Evolutionary conservation across 53 echinoderm and acorn worm species (phyloP).

Genomic region (Arbacia lixula): DNA sequence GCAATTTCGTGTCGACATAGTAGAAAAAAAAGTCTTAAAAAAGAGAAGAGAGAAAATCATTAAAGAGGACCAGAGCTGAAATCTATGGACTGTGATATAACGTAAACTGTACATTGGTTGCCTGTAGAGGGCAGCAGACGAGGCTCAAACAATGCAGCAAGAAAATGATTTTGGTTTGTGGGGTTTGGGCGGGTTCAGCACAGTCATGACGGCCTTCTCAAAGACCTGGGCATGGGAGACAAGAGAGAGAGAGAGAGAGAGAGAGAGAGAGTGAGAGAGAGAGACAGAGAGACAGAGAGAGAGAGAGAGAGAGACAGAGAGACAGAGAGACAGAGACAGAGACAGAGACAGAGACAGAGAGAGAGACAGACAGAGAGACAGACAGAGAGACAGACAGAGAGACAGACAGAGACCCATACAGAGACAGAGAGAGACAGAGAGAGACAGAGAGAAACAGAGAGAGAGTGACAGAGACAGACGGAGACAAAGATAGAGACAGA

Average conservation of each 20-base stretch:
- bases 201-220: constrained; percentile 82
- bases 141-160: constrained; percentile 44
- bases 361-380: too few relatives aligned
- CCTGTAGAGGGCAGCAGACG: constrained; percentile 7
- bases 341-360: too few relatives aligned
- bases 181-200: constrained; percentile 66
- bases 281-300: background rate
- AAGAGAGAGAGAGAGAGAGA: background rate
- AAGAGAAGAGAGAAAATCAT: too few relatives aligned
- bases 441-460: too few relatives aligned
- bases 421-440: too few relatives aligned
- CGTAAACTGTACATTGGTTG: constrained; percentile 13
- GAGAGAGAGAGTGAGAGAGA: background rate
- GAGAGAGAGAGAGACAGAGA: background rate
- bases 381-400: too few relatives aligned
- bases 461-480: too few relatives aligned
- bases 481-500: too few relatives aligned
- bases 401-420: too few relatives aligned
- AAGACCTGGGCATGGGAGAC: constrained; percentile 69
- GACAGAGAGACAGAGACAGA: too few relatives aligned
- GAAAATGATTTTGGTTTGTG: background rate
- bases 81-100: constrained; percentile 9
- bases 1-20: too few relatives aligned
- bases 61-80: constrained; percentile 35
- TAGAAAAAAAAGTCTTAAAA: too few relatives aligned